Conservation (phyloP, 2,888 invertebrate species). For the Pristionchus mayeri region DNA sequence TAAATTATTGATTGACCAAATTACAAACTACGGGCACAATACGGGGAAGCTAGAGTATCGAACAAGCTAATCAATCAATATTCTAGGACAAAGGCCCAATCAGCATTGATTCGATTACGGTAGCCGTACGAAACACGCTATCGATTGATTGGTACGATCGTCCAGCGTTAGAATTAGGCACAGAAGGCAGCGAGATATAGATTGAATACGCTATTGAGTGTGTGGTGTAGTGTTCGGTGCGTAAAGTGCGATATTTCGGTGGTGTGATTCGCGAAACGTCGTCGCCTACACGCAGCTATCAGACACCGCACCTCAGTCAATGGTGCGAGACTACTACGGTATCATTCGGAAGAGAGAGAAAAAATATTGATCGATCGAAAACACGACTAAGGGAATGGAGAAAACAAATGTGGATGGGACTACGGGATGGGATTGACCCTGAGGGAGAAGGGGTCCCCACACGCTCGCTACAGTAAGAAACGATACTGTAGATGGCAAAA, state of each 20-base stretch:
- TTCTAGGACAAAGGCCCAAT: slow-evolving; percentile 35
- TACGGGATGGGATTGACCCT: slow-evolving; percentile 1
- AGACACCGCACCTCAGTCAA: slow-evolving; percentile 43
- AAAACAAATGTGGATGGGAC: background rate
- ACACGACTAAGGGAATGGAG: slow-evolving; percentile 38
- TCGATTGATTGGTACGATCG: slow-evolving; percentile 30
- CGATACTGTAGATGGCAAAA: slow-evolving; percentile 39
- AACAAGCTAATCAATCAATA: slow-evolving; percentile 44
- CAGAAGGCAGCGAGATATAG: slow-evolving; percentile 24
- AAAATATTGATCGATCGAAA: slow-evolving; percentile 39
- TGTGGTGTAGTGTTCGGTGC: slow-evolving; percentile 24
- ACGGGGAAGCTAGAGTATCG: slow-evolving; percentile 44
- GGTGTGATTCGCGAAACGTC: slow-evolving; percentile 28
- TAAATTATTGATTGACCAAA: background rate
- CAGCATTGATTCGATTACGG: slow-evolving; percentile 42
- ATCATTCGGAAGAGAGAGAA: slow-evolving; percentile 20
- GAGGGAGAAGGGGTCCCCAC: background rate
- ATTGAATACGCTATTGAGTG: background rate
- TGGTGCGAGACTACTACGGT: slow-evolving; percentile 39
- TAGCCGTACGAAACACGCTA: slow-evolving; percentile 47
- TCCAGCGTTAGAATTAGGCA: slow-evolving; percentile 42
- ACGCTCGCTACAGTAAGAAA: slow-evolving; percentile 42
- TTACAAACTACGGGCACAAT: background rate
- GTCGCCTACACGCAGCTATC: slow-evolving; percentile 39
- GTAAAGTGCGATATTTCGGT: slow-evolving; percentile 26